Conservation (phyloP, 2,797 vertebrate species). For the Acanthurus lineatus region DNA sequence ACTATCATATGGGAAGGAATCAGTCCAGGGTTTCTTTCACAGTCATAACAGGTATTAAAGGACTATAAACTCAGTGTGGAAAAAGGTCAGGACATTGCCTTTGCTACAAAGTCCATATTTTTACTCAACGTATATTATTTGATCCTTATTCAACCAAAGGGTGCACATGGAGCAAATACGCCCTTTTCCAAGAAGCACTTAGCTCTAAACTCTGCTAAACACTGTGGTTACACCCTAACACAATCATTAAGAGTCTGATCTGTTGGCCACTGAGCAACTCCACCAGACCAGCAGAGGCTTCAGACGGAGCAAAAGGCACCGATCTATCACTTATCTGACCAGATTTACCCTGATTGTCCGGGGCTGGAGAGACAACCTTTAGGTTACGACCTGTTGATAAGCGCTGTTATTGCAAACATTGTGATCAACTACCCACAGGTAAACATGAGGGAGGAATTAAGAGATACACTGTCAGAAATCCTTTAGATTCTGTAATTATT, state of each 20-base stretch:
- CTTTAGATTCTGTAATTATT: neutral
- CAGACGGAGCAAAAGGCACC: too few relatives aligned
- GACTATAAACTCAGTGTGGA: too few relatives aligned
- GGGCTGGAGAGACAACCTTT: neutral
- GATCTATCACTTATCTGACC: neutral
- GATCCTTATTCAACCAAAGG: neutral
- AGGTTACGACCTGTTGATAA: too few relatives aligned
- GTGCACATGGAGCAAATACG: neutral
- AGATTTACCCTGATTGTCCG: neutral
- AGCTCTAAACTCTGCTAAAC: neutral
- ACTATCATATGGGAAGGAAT: neutral
- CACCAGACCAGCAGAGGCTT: too few relatives aligned
- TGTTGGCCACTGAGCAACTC: neutral
- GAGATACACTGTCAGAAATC: too few relatives aligned
- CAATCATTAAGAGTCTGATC: slow-evolving; percentile 1
- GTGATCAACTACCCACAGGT: neutral
- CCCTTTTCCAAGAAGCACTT: too few relatives aligned
- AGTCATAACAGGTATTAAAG: neutral
- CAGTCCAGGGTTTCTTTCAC: neutral
- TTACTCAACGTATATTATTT: too few relatives aligned
- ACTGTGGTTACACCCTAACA: neutral
- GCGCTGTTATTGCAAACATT: neutral
- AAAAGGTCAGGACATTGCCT: too few relatives aligned
- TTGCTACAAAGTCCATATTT: too few relatives aligned
- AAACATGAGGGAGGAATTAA: neutral